Percentiles rank a stretch among this genome's conserved stretches.
Conservation (phyloP, 2,888 invertebrate species). For the Cantharis lateralis region DNA sequence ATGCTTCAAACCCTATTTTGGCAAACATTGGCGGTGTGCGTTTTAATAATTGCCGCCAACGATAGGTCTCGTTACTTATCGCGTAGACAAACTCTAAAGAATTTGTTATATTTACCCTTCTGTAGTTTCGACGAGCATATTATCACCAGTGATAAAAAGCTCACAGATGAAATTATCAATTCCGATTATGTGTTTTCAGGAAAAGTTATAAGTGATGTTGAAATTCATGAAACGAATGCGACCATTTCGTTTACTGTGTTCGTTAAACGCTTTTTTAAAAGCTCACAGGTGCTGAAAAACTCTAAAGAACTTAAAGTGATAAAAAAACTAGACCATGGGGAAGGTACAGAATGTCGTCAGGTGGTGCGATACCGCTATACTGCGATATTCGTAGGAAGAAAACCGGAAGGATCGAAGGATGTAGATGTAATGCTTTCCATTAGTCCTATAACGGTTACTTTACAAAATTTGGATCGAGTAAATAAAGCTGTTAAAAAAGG, state of each 20-base stretch:
- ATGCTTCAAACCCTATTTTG: slow-evolving; percentile 26
- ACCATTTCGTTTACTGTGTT: slow-evolving; percentile 48
- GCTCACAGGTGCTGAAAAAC: slow-evolving; percentile 42
- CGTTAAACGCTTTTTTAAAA: slow-evolving; percentile 53
- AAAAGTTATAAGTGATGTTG: slow-evolving; percentile 50
- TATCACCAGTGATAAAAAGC: slow-evolving; percentile 46
- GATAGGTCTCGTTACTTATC: slow-evolving; percentile 23
- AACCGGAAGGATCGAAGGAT: slow-evolving; percentile 41
- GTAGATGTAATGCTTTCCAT: slow-evolving; percentile 49
- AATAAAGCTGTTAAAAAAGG: slow-evolving; percentile 54
- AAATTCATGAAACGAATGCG: slow-evolving; percentile 39
- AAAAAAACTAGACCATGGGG: slow-evolving; percentile 49
- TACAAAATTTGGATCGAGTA: slow-evolving; percentile 55
- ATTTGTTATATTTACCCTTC: slow-evolving; percentile 44
- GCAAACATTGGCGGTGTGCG: slow-evolving; percentile 18
- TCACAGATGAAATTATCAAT: slow-evolving; percentile 42
- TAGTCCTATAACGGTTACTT: slow-evolving; percentile 54
- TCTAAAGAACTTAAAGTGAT: slow-evolving; percentile 47
- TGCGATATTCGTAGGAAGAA: slow-evolving; percentile 52
- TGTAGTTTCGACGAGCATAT: slow-evolving; percentile 52
- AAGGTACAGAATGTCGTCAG: slow-evolving; percentile 52
- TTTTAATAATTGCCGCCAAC: slow-evolving; percentile 16
- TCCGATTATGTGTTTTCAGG: slow-evolving; percentile 53
- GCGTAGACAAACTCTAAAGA: slow-evolving; percentile 33
- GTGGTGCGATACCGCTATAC: slow-evolving; percentile 51